phyloP scores from a whole-genome alignment of 2,888 invertebrate genomes.

The Pteria penguin region DNA sequence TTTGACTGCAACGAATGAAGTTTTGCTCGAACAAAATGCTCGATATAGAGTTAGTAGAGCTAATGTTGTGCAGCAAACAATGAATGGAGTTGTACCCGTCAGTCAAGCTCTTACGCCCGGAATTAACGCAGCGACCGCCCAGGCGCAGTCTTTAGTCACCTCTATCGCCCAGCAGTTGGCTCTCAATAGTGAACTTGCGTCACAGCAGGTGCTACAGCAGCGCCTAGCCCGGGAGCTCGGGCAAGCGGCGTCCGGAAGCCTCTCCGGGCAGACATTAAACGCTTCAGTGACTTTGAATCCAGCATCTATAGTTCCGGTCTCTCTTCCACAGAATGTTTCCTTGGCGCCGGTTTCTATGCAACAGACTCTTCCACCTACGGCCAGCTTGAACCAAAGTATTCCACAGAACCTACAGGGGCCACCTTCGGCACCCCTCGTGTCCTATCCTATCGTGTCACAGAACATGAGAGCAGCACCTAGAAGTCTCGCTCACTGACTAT shows the following conservation, averaged over 20 bases:
- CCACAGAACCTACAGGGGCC: constrained; percentile 62
- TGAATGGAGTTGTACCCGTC: constrained; percentile 61
- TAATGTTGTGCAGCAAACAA: constrained; percentile 64
- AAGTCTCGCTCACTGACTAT: constrained; percentile 68
- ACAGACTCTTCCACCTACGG: constrained; percentile 58
- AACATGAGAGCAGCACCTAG: constrained; percentile 71
- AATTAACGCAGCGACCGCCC: constrained; percentile 66
- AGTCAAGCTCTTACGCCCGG: constrained; percentile 79
- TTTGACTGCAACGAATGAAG: constrained; percentile 88
- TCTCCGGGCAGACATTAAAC: constrained; percentile 56
- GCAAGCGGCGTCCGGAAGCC: constrained; percentile 53
- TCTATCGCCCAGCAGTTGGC: constrained; percentile 79
- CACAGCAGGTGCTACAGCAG: constrained; percentile 75
- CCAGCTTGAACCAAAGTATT: constrained; percentile 50
- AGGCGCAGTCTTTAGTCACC: constrained; percentile 56
- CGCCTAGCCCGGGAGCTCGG: constrained; percentile 68
- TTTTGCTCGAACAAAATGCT: constrained; percentile 89
- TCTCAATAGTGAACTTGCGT: constrained; percentile 73
- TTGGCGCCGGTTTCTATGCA: constrained; percentile 62
- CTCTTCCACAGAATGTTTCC: constrained; percentile 68
- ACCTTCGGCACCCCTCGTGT: constrained; percentile 66
- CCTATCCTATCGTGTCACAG: constrained; percentile 76
- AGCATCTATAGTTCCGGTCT: constrained; percentile 65
- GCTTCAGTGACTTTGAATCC: constrained; percentile 67
- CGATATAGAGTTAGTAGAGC: constrained; percentile 82